Conservation (phyloP, 2,797 vertebrate genomes). For the Enteromius unitaeniatus region DNA sequence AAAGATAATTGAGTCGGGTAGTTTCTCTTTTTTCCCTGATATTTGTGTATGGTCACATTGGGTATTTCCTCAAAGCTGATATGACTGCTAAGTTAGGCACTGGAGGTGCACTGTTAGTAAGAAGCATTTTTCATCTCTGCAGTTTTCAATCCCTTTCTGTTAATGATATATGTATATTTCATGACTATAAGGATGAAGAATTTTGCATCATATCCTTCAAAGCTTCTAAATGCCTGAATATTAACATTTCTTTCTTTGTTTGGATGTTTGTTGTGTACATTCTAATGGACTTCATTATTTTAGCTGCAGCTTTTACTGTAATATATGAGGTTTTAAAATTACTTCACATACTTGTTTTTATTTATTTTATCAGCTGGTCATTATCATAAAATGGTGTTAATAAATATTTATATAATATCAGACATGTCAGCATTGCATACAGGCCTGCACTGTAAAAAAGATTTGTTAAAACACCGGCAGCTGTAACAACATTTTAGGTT, state of each 20-base stretch:
- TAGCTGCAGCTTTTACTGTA: not conserved
- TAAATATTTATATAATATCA: not conserved
- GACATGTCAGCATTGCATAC: not conserved
- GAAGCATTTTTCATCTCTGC: not conserved
- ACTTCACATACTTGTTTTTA: not conserved
- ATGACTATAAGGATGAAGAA: not conserved
- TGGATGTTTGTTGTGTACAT: not conserved
- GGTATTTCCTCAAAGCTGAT: constrained; percentile 28
- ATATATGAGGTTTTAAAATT: not conserved
- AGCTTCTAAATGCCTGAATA: not conserved
- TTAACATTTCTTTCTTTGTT: not conserved
- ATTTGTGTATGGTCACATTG: constrained; percentile 46
- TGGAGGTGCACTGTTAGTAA: not conserved
- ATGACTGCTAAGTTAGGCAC: constrained; percentile 35
- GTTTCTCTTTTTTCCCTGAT: constrained; percentile 36
- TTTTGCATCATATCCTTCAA: not conserved
- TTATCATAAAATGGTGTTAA: not conserved
- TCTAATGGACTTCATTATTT: not conserved
- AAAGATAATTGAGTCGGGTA: constrained; percentile 50
- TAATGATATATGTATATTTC: constrained; percentile 5
- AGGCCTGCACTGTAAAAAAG: not conserved
- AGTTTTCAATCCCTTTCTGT: constrained; percentile 7
- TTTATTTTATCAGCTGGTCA: not conserved
- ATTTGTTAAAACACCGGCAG: no score
- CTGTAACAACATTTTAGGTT: no score